phyloP scores from a whole-genome alignment of 1,140 invertebrate genomes.

The Copidosoma floridanum region DNA sequence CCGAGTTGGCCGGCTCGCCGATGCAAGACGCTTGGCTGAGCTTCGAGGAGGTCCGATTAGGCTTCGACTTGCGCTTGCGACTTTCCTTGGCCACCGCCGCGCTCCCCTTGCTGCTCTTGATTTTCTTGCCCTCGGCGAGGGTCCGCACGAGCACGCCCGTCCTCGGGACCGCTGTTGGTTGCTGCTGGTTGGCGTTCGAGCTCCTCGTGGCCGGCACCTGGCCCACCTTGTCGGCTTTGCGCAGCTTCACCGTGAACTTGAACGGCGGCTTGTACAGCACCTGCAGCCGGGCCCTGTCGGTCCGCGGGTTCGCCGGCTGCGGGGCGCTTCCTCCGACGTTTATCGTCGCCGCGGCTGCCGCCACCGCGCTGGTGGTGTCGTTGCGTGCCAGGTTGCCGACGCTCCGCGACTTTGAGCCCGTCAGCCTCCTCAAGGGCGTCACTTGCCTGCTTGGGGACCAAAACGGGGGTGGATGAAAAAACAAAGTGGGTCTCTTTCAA shows the following conservation, averaged over 20 bases:
- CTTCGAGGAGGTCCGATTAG: conserved; percentile 14
- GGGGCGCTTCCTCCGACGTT: background rate
- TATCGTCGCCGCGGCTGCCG: background rate
- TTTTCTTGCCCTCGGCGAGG: background rate
- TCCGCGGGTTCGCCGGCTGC: conserved; percentile 33
- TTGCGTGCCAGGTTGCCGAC: conserved; percentile 36
- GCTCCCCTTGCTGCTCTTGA: background rate
- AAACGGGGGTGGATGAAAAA: too few relatives aligned
- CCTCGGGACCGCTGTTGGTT: conserved; percentile 38
- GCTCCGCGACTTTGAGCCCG: conserved; percentile 41
- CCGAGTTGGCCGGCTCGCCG: conserved; percentile 54
- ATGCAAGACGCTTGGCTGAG: conserved; percentile 33
- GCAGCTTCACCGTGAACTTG: conserved; percentile 77
- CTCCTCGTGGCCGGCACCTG: conserved; percentile 34
- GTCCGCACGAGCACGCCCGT: conserved; percentile 57
- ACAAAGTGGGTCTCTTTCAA: too few relatives aligned
- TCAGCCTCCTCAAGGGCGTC: conserved; percentile 35
- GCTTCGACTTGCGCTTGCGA: conserved; percentile 16
- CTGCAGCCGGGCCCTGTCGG: conserved; percentile 72
- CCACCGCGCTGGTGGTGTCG: conserved; percentile 35
- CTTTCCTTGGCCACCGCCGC: background rate
- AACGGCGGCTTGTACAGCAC: conserved; percentile 84
- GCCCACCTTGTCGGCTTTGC: conserved; percentile 63
- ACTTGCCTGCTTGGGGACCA: conserved; percentile 29
- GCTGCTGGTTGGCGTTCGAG: background rate